Conservation (phyloP, 2,888 invertebrate species). For the Ormyrus pomaceus region DNA sequence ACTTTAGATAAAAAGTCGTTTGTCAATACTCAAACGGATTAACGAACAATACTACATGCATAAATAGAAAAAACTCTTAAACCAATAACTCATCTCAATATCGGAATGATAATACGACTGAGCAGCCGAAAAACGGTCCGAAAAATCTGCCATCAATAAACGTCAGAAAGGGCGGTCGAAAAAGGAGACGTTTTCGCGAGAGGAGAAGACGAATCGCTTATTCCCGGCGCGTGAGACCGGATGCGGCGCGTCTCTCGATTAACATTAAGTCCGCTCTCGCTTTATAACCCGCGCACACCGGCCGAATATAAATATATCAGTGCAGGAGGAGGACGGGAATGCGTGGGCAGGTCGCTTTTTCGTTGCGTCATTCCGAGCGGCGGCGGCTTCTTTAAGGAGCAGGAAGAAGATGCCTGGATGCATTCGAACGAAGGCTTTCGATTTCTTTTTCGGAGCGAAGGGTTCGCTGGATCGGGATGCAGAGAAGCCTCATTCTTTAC, state of each 20-base stretch:
- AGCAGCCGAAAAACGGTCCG: slow-evolving; percentile 29
- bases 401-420: background rate
- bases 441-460: background rate
- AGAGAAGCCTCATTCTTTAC: too few relatives aligned
- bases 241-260: slow-evolving; percentile 16
- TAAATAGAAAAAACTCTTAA: too few relatives aligned
- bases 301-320: slow-evolving; percentile 54
- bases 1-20: too few relatives aligned
- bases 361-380: too few relatives aligned
- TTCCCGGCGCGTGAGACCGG: slow-evolving; percentile 60
- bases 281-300: slow-evolving; percentile 17
- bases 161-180: slow-evolving; percentile 23
- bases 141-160: slow-evolving; percentile 50
- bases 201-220: slow-evolving; percentile 56
- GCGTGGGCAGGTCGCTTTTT: slow-evolving; percentile 11
- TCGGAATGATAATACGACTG: too few relatives aligned
- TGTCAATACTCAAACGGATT: too few relatives aligned
- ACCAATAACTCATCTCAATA: too few relatives aligned
- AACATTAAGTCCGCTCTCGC: background rate
- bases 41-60: too few relatives aligned
- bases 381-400: too few relatives aligned
- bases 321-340: background rate
- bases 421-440: slow-evolving; percentile 8
- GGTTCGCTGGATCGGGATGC: too few relatives aligned
- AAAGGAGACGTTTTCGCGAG: slow-evolving; percentile 21